These are phyloP conservation scores for Pheucticus melanocephalus DNA, from an alignment of 2,113 vertebrate species.

Conservation along the genomic window DNA sequence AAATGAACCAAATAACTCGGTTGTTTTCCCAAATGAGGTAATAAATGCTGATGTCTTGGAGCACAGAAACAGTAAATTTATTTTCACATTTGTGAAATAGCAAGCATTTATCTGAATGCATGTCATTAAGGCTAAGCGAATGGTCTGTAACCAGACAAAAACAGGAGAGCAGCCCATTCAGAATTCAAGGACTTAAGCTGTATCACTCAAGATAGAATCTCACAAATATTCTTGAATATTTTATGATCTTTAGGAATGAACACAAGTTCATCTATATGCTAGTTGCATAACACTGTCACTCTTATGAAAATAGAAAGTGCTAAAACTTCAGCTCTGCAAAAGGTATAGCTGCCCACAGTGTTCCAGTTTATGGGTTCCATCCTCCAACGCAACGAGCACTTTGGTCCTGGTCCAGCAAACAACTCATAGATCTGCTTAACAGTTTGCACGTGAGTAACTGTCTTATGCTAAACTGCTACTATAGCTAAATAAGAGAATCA, in stretches of 20 bases:
- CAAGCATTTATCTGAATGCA: slow-evolving; percentile 1
- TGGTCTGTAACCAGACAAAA: slow-evolving; percentile 36
- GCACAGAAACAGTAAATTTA: slow-evolving; percentile 40
- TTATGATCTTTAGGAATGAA: slow-evolving; percentile 32
- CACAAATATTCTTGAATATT: slow-evolving; percentile 57
- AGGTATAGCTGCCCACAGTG: slow-evolving; percentile 48
- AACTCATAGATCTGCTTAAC: background rate
- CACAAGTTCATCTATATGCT: slow-evolving; percentile 41
- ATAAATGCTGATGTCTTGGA: slow-evolving; percentile 35
- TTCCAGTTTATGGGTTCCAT: slow-evolving; percentile 35
- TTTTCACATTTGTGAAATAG: slow-evolving; percentile 47
- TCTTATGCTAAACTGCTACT: slow-evolving; percentile 37
- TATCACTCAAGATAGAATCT: slow-evolving; percentile 22
- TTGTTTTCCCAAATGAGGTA: slow-evolving; percentile 25
- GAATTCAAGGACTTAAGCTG: slow-evolving; percentile 14
- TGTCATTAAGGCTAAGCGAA: slow-evolving; percentile 47
- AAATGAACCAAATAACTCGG: slow-evolving; percentile 15
- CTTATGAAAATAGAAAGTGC: slow-evolving; percentile 33
- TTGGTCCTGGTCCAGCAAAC: slow-evolving; percentile 35
- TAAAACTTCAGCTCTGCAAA: slow-evolving; percentile 41
- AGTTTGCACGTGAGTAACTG: slow-evolving; percentile 6
- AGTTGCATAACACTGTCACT: slow-evolving; percentile 57
- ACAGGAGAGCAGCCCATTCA: slow-evolving; percentile 18
- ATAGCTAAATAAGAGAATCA: slow-evolving; percentile 32
- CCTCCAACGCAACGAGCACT: slow-evolving; percentile 31